These are phyloP conservation scores for Cirrhinus molitorella DNA, from an alignment of 2,797 vertebrate genomes.

Conservation along the genomic window DNA sequence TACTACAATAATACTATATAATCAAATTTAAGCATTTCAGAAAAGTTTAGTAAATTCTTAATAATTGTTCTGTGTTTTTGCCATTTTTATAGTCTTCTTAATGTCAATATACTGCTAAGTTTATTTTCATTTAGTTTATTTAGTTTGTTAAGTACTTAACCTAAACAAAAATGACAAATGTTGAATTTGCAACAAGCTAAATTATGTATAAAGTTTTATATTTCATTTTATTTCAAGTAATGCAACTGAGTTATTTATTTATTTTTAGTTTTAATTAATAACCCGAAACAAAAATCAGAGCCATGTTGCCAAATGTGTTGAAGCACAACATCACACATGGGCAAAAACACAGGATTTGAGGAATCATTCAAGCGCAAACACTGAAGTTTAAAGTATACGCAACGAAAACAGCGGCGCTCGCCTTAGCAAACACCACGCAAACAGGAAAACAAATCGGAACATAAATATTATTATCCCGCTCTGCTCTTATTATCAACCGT, in stretches of 20 bases:
- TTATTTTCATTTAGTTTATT: too few species aligned
- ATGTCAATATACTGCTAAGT: neutral
- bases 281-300: neutral
- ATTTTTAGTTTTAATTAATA: neutral
- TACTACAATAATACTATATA: too few species aligned
- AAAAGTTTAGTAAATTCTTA: too few species aligned
- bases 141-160: too few species aligned
- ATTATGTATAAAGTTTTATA: too few species aligned
- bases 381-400: neutral
- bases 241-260: neutral
- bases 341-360: neutral
- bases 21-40: too few species aligned
- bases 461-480: slow-evolving; percentile 30
- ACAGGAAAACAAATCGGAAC: slow-evolving; percentile 27
- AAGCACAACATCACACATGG: neutral
- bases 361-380: neutral
- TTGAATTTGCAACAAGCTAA: too few species aligned
- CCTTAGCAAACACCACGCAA: slow-evolving; percentile 16
- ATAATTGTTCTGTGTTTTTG: neutral
- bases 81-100: neutral
- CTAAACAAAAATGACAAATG: too few species aligned
- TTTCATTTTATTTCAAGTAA: neutral
- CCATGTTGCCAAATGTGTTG: too few species aligned
- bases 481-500: slow-evolving; percentile 24
- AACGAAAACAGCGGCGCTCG: neutral